phyloP scores from a whole-genome alignment of 2,888 invertebrate species.

The Mesoligia furuncula region DNA sequence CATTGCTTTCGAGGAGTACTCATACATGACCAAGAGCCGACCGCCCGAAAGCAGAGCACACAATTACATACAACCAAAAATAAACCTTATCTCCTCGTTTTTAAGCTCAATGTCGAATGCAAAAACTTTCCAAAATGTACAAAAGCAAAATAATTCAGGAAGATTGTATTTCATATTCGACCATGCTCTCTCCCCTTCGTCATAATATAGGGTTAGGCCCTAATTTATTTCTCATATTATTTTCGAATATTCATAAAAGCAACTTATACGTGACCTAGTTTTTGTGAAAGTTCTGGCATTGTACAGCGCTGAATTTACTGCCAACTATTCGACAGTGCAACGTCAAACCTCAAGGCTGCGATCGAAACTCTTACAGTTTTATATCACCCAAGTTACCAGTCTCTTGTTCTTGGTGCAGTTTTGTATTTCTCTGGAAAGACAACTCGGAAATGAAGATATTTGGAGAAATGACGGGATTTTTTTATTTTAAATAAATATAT shows the following conservation, averaged over 20 bases:
- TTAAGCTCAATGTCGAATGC: slow-evolving; percentile 26
- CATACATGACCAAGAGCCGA: slow-evolving; percentile 51
- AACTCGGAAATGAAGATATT: not conserved
- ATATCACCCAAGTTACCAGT: slow-evolving; percentile 57
- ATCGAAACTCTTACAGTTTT: slow-evolving; percentile 66
- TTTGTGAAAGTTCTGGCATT: slow-evolving; percentile 70
- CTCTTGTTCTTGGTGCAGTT: slow-evolving; percentile 34
- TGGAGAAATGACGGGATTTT: accelerated
- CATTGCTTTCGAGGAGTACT: slow-evolving; percentile 48
- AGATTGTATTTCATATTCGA: slow-evolving; percentile 65
- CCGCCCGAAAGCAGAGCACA: slow-evolving; percentile 36
- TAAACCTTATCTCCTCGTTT: not conserved
- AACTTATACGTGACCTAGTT: slow-evolving; percentile 72
- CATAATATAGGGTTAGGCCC: slow-evolving; percentile 50
- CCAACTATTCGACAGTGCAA: slow-evolving; percentile 70
- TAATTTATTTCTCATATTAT: slow-evolving; percentile 59
- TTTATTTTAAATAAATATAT: no score
- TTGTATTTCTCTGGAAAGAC: not conserved
- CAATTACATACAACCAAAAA: slow-evolving; percentile 13
- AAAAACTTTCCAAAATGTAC: slow-evolving; percentile 24
- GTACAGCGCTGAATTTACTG: slow-evolving; percentile 71
- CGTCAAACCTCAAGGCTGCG: slow-evolving; percentile 70
- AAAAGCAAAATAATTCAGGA: slow-evolving; percentile 63
- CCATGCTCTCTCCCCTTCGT: slow-evolving; percentile 49
- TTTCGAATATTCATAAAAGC: slow-evolving; percentile 64